Conservation (phyloP, 2,888 invertebrate species). For the Myathropa florea region DNA sequence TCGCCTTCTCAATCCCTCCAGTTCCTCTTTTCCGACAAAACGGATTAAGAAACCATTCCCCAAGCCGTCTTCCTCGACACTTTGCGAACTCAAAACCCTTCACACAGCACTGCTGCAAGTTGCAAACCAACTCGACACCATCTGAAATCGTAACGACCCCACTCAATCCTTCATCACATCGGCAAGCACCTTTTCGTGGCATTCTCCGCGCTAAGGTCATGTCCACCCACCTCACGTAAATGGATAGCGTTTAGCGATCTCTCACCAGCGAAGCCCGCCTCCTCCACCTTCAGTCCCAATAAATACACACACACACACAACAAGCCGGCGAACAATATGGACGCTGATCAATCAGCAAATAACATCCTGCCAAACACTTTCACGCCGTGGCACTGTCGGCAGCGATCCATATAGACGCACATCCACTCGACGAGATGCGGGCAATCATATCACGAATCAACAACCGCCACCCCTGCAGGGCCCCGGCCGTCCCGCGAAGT, state of each 20-base stretch:
- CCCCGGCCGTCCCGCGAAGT: neutral
- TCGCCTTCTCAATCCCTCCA: no score
- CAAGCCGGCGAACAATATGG: slow-evolving; percentile 48
- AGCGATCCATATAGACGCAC: slow-evolving; percentile 20
- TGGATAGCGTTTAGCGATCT: slow-evolving; percentile 40
- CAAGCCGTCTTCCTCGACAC: no score
- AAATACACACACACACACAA: slow-evolving; percentile 14
- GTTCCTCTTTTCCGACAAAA: no score
- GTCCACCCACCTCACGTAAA: slow-evolving; percentile 63
- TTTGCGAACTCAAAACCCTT: no score
- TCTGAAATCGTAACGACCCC: neutral
- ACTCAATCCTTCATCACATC: slow-evolving; percentile 34
- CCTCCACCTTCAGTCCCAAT: slow-evolving; percentile 33
- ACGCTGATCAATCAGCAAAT: slow-evolving; percentile 68
- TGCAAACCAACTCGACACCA: neutral
- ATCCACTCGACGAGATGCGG: neutral
- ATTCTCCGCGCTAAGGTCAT: slow-evolving; percentile 14
- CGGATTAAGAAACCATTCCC: no score
- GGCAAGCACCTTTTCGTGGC: neutral
- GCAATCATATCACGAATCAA: slow-evolving; percentile 62
- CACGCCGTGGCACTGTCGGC: slow-evolving; percentile 37
- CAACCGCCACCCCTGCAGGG: neutral
- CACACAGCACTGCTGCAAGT: no score
- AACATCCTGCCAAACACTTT: slow-evolving; percentile 66
- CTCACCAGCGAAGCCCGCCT: slow-evolving; percentile 11